Evolutionary conservation across 35 echinoderm and acorn worm genomes (phyloP).

Genomic region (Ophiothrix spiculata): DNA sequence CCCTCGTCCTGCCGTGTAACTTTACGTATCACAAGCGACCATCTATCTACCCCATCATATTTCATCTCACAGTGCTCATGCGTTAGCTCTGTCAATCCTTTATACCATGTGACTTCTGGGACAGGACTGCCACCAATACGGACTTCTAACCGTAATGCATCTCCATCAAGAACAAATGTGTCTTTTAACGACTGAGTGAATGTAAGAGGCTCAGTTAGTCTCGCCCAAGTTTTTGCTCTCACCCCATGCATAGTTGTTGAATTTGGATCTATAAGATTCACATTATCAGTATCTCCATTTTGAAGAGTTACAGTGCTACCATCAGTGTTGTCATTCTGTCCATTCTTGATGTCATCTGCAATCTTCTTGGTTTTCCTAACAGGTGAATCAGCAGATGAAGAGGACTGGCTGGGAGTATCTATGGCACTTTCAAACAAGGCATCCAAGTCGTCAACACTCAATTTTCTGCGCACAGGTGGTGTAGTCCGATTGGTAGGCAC

Average conservation of each 20-base stretch:
- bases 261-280: too few species aligned
- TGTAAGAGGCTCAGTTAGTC: too few species aligned
- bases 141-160: conserved; percentile 24
- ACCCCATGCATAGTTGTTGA: too few species aligned
- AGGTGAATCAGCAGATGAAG: neutral
- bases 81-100: conserved; percentile 46
- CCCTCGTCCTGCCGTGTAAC: conserved; percentile 75
- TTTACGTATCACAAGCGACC: conserved; percentile 66
- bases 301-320: too few species aligned
- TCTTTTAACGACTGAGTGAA: conserved; percentile 18
- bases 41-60: conserved; percentile 41
- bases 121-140: conserved; percentile 37
- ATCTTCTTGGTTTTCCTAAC: neutral
- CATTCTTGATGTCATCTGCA: too few species aligned
- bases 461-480: neutral
- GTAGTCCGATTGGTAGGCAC: too few species aligned
- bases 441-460: neutral
- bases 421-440: neutral
- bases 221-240: too few species aligned
- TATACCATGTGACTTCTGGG: conserved; percentile 83
- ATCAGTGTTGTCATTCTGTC: too few species aligned
- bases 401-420: neutral
- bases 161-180: conserved; percentile 19
- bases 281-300: too few species aligned
- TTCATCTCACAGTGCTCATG: conserved; percentile 30